Base-by-base conservation (phyloP, 2,113 vertebrate species). In the Naja naja region DNA sequence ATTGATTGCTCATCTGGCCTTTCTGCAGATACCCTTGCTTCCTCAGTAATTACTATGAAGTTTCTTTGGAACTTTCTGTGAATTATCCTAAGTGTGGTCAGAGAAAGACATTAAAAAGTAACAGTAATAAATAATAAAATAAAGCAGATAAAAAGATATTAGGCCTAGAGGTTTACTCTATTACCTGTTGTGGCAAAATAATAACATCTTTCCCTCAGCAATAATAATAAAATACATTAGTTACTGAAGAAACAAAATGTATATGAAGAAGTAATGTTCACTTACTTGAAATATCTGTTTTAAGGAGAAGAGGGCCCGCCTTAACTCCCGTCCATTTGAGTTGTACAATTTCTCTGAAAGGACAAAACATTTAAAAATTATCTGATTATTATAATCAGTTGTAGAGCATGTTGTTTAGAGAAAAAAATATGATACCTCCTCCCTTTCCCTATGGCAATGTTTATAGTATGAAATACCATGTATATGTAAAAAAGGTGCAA, bases 231-330 rank as follows among this genome's bases (percentile, higher is more conserved):
- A 25, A 45, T 11, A 27, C 9, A 12, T 14, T 30, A 74, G 43
- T 45, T 54, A 4, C 16, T 69, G 49, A 43, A 49, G 20, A 25
- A 93, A 86, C 92, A 87, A 0, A 55, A 22, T 90, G 0, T 91
- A 86, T 16, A 69, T 52, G 56, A 22, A 8, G 43, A 64, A 47
- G 10, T 43, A 39, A 25, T 25, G 64, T 54, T 91, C 92, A 58
- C 95, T 98, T 98, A 99, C 99, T 98, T 99, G 99, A 98, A 99
- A 99, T 97, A 99, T 99, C 96, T 99, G 99, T 97, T 99, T 99
- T 97, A 99, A 97, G 90, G 99, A 99, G 97, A 99, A 99, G 93
- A 99, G 99, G 30, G 99, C 99, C 95, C 99, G 98, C 94, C 99
- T 98, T 81, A 99, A 97, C 95, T 99, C 99, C 85, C 99, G 97